Evolutionary conservation across 2,888 invertebrate genomes (phyloP), one percentile per base, ranked within the genome.

Genomic region (Tenthredo scrophulariae): DNA sequence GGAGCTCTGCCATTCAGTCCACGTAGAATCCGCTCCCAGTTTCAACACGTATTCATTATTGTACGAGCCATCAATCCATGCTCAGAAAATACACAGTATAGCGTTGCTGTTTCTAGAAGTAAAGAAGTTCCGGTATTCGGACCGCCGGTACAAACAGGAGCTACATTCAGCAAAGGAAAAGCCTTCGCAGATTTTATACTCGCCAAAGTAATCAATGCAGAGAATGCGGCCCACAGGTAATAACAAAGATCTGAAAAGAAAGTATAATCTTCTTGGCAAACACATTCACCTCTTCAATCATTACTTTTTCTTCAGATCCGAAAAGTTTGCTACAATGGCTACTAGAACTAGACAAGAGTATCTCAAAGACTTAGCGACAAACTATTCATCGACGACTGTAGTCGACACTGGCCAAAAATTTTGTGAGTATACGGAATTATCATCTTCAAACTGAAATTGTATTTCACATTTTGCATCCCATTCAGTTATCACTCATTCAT

Each of bases 311-410:
- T 85, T 18, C 70, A 96, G 97, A 89, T 98, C 98, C 72, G 98
- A 98, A 91, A 99, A 99, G 94, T 99, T 99, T 94, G 97, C 97
- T 84, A 98, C 98, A 77, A 99, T 99, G 98, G 98, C 99, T 15
- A 98, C 98, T 13, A 95, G 99, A 89, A 99, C 99, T 67, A 95
- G 99, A 88, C 98, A 98, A 92, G 99, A 99, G 94, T 98, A 98
- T 94, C 95, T 99, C 90, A 98, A 98, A 93, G 99, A 99, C 94
- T 95, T 98, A 89, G 97, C 98, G 43, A 95, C 96, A 87, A 98
- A 98, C 94, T 97, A 97, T 93, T 96, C 97, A 5, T 97, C 97
- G 18, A 96, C 96, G 79, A 96, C 97, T 5, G 95, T 97, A 2
- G 96, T 98, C 22, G 98, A 98, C 91, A 96, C 97, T 26, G 97